Evolutionary conservation across 1,140 invertebrate species (phyloP).

Genomic region (Drosophila yakuba): DNA sequence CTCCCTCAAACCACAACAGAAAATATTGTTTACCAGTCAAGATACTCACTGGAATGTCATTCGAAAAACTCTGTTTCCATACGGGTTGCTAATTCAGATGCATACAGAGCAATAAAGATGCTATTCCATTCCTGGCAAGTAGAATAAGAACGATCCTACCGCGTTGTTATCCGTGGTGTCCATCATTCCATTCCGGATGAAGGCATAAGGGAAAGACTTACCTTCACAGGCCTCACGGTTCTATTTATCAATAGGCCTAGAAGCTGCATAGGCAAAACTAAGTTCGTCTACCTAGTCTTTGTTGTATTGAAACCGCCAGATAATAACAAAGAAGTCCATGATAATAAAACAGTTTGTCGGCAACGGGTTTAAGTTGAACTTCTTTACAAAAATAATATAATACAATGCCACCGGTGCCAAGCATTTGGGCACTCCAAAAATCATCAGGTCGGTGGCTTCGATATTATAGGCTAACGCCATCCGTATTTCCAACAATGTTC

Average conservation of each 20-base stretch:
- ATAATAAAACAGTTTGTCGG: not conserved
- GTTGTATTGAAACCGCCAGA: not conserved
- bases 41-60: not conserved
- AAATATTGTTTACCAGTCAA: not conserved
- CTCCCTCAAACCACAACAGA: no score
- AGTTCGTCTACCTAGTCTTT: not conserved
- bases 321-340: no score
- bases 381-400: not conserved
- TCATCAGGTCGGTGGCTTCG: no score
- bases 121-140: no score
- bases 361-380: not conserved
- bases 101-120: no score
- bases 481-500: no score
- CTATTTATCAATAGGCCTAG: not conserved
- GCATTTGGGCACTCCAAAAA: no score
- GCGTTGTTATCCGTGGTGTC: no score
- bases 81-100: no score
- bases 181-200: no score
- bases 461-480: no score
- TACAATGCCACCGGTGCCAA: slow-evolving; percentile 1
- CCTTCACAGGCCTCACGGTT: not conserved
- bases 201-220: not conserved
- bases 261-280: not conserved
- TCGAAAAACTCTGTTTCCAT: not conserved
- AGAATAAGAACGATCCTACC: no score